Conservation (phyloP, 1,140 invertebrate species). For the Cydia splendana region DNA sequence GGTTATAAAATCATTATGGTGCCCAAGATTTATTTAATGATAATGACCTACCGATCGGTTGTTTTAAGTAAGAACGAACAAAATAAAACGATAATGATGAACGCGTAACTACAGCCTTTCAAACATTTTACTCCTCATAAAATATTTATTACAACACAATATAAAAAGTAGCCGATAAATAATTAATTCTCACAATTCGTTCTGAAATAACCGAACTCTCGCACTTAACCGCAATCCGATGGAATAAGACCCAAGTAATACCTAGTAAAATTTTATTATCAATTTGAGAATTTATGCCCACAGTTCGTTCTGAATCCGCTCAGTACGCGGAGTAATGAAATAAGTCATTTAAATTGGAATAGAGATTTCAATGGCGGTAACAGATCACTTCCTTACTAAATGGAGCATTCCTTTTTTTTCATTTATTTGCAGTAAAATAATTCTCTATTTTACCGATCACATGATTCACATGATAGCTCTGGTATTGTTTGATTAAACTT, state of each 20-base stretch:
- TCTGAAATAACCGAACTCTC: conserved; percentile 1
- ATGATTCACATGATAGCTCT: too few species aligned
- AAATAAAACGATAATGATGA: too few species aligned
- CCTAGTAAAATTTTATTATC: conserved; percentile 72
- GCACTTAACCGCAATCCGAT: conserved; percentile 5
- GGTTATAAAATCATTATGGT: too few species aligned
- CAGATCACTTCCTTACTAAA: background rate
- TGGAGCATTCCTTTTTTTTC: background rate
- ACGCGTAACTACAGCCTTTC: background rate
- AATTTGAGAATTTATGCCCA: conserved; percentile 70
- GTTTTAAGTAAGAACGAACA: too few species aligned
- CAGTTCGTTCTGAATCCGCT: conserved; percentile 55
- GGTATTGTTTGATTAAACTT: too few species aligned
- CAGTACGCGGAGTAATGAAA: conserved; percentile 71
- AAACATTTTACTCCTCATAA: too few species aligned
- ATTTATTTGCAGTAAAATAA: too few species aligned
- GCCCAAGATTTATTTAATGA: too few species aligned
- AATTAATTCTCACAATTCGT: background rate
- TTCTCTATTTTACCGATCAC: too few species aligned
- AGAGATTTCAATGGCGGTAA: conserved; percentile 72
- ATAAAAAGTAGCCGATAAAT: background rate
- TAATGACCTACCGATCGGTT: too few species aligned
- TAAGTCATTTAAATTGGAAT: conserved; percentile 78
- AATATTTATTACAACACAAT: background rate
- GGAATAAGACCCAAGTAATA: conserved; percentile 38